Conservation (phyloP, 2,797 vertebrate genomes). For the Hipposideros larvatus region DNA sequence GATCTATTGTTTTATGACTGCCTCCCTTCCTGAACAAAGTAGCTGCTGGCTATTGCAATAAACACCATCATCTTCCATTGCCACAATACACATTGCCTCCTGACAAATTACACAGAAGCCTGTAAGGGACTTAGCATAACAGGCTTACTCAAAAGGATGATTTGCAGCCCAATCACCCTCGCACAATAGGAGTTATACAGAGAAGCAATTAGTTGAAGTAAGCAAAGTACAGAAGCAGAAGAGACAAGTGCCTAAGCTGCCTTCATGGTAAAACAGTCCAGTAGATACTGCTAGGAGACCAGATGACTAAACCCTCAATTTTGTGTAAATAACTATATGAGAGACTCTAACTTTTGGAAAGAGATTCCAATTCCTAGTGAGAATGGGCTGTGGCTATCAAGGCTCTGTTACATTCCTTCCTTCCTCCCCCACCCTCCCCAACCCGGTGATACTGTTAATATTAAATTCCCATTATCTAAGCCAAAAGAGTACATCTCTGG, state of each 20-base stretch:
- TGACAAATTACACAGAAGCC: constrained; percentile 45
- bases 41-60: neutral
- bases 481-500: neutral
- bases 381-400: neutral
- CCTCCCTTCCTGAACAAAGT: constrained; percentile 2
- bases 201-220: constrained; percentile 66
- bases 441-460: neutral
- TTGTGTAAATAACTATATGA: constrained; percentile 33
- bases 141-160: constrained; percentile 59
- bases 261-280: neutral
- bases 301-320: constrained; percentile 39
- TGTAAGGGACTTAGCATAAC: constrained; percentile 43
- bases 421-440: neutral
- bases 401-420: neutral
- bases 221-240: constrained; percentile 53
- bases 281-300: neutral
- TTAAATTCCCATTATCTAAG: constrained; percentile 12
- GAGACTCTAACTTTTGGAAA: neutral
- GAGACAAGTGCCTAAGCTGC: constrained; percentile 21
- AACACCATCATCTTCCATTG: neutral
- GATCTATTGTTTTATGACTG: neutral
- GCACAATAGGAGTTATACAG: constrained; percentile 47
- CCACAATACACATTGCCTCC: neutral
- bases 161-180: constrained; percentile 43
- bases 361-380: neutral